Evolutionary conservation across 1,140 invertebrate species (phyloP), one percentile per base, ranked within the genome.

Genomic region (Drosophila santomea): DNA sequence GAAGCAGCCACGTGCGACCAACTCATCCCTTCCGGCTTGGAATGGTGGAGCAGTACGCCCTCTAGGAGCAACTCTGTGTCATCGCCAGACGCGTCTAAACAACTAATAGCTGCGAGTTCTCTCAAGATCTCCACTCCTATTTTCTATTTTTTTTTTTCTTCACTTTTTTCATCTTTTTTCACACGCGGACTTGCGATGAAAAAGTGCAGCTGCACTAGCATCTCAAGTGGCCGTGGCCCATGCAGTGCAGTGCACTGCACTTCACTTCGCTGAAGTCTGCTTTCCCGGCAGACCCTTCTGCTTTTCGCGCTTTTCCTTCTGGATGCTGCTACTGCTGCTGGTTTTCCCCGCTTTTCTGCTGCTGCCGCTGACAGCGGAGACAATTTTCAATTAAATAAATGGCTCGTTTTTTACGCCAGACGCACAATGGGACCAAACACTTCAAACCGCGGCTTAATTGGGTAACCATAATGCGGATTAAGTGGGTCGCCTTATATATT

Each of bases 371-470:
- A 85, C 82, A 85, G 82, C 83, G 66, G 72, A 85, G 82, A 85
- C 82, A 85, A 85, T 85, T 85, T 85, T 85, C 82, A 85, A 85
- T 85, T 85, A 85, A 85, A 85, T 85, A 85, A 85, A 85, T 85
- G 69, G 78, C 64, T 86, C 57, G 72, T 85, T 88, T 85, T 72
- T 78, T 81, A 67, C 58, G 56, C 74, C 76, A 72, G 55, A 57
- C 57, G 62, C 81, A 80, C 82, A 85, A 71, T 84, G 81, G 59
- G 25, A 41, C 78, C 35, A 73, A 51, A 47, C 50, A 47, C 48
- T 50, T 50, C 38, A 66, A 57, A 45, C 62, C 45, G 23, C 17
- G 45, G 28, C 39, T 58, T 71, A 72, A 72, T 71, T 72, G 64
- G 66, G 28, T 56, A 63, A 35, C 60, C 66, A 36, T 43, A 69